Evolutionary conservation across 2,797 vertebrate genomes (phyloP), one percentile per base, ranked within the genome.

Genomic region (Iguana delicatissima): DNA sequence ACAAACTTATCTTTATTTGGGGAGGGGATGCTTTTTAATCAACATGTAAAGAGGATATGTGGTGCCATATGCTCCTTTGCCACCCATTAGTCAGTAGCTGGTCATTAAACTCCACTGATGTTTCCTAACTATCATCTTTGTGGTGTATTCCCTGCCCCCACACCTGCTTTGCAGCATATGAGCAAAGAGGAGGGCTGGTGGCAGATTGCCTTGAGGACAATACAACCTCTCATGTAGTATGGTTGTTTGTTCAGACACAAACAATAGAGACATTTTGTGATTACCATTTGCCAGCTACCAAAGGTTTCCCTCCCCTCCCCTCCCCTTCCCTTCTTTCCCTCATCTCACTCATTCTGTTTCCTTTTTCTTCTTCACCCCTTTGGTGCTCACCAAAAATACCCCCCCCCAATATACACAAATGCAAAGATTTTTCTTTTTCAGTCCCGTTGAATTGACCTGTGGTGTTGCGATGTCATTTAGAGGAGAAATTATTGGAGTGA

Each of bases 201-300:
- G 97, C 97, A 98, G 97, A 98, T 97, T 98, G 98, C 97, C 95
- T 95, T 90, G 92, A 96, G 96, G 97, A 97, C 97, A 98, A 97
- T 97, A 95, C 96, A 96, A 95, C 97, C 97, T 97, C 96, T 97
- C 96, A 97, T 97, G 97, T 97, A 92, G 94, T 91, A 95, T 95
- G 96, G 95, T 95, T 96, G 95, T 93, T 94, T 95, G 96, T 95
- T 92, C 92, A 94, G 94, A 92, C 93, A 87, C 93, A 94, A 94
- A 98, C 97, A 98, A 98, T 97, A 95, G 97, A 91, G 94, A 95
- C 95, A 95, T 94, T 94, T 96, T 97, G 95, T 96, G 96, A 93
- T 97, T 96, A 94, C 95, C 96, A 97, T 97, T 96, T 97, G 96
- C 97, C 97, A 95, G 96, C 96, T 96, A 97, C 96, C 96, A 95